Evolutionary conservation across 2,113 vertebrate species (phyloP), one percentile per base, ranked within the genome.

Genomic region (Pelusios castaneus): DNA sequence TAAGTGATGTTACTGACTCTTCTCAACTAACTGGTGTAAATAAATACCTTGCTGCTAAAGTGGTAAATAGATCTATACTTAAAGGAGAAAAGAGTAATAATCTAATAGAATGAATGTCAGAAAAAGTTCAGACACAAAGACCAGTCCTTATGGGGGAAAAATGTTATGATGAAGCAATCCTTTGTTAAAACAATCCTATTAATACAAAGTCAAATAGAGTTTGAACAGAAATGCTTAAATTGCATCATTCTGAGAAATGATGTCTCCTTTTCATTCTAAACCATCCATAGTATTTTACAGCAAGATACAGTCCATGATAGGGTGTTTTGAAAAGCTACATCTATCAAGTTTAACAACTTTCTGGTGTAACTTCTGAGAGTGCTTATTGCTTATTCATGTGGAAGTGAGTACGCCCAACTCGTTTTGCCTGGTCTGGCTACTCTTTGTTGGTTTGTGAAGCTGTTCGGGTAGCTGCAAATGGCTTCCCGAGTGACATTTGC

Each of bases 401-500:
- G 98, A 99, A 99, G 98, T 96, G 98, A 98, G 98, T 98, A 98
- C 97, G 97, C 98, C 98, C 98, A 98, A 97, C 98, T 98, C 97
- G 96, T 98, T 99, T 98, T 98, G 97, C 97, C 98, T 98, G 97
- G 97, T 99, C 99, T 98, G 97, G 95, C 98, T 98, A 98, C 97
- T 98, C 98, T 99, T 98, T 97, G 97, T 98, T 98, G 98, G 98
- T 98, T 98, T 97, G 97, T 96, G 98, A 98, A 98, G 98, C 99
- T 98, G 98, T 99, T 99, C 98, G 98, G 99, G 98, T 98, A 98
- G 98, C 98, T 98, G 99, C 98, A 99, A 99, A 99, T 99, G 99
- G 99, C 98, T 99, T 99, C 99, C 99, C 98, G 97, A 97, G 98
- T 99, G 99, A 99, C 99, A 99, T 99, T 99, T 99, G 99, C 99